These are phyloP conservation scores for Dicycla oo DNA, from an alignment of 2,888 invertebrate species.

Conservation along the genomic window DNA sequence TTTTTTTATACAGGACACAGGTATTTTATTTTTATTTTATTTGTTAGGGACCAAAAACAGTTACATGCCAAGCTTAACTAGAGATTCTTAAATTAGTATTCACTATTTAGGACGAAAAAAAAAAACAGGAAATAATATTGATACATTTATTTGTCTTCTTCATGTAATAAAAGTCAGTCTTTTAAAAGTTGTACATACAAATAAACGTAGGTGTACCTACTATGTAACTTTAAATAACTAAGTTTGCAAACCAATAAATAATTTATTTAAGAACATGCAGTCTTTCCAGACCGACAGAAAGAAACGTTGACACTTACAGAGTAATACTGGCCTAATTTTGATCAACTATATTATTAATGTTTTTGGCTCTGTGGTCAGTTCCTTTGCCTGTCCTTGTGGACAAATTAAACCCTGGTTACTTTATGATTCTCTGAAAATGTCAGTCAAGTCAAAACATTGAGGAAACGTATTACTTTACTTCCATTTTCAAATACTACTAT, in stretches of 20 bases:
- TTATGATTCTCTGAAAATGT: slow-evolving; percentile 31
- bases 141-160: slow-evolving; percentile 22
- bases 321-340: no score
- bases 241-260: no score
- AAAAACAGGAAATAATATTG: slow-evolving; percentile 1
- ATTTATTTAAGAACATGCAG: not conserved
- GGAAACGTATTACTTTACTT: not conserved
- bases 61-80: no score
- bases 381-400: slow-evolving; percentile 1
- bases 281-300: not conserved
- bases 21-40: no score
- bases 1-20: not conserved
- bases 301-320: not conserved
- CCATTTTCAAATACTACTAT: slow-evolving; percentile 11
- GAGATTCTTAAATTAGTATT: not conserved
- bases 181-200: not conserved
- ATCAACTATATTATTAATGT: no score
- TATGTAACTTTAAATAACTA: not conserved
- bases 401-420: not conserved
- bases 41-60: no score
- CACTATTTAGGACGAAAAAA: not conserved
- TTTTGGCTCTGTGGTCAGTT: slow-evolving; percentile 15
- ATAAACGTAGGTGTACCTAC: not conserved
- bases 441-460: not conserved
- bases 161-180: slow-evolving; percentile 20